Conservation (phyloP, 2,113 vertebrate species). For the Nyctibius bracteatus region DNA sequence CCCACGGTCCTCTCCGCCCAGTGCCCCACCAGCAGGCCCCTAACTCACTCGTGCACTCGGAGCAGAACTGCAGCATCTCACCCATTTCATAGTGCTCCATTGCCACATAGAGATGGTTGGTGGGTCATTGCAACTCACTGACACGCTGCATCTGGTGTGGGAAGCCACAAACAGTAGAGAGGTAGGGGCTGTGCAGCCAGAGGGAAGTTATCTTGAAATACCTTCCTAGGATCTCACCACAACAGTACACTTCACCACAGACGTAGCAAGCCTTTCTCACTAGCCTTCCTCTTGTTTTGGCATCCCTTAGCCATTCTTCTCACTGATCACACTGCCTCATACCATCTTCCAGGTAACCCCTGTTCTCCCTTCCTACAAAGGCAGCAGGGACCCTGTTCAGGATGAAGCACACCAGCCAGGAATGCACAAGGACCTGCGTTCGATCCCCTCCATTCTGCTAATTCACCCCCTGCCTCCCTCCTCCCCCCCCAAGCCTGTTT, state of each 20-base stretch:
- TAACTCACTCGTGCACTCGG: neutral
- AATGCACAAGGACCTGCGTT: fast-evolving
- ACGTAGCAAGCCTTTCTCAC: neutral
- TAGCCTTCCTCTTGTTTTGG: neutral
- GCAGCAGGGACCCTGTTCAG: neutral
- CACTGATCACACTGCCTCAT: fast-evolving
- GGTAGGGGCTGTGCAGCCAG: neutral
- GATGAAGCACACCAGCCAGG: neutral
- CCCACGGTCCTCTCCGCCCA: neutral
- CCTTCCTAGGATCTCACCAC: neutral
- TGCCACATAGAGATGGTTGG: neutral
- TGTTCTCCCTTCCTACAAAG: fast-evolving
- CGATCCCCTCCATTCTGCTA: neutral
- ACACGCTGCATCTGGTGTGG: fast-evolving
- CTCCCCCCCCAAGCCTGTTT: neutral
- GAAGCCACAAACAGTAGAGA: fast-evolving
- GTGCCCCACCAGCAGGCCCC: neutral
- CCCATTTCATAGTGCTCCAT: fast-evolving
- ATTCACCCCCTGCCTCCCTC: neutral
- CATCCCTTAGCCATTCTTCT: neutral
- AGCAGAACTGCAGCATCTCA: neutral
- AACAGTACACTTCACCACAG: neutral
- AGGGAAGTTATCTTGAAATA: neutral
- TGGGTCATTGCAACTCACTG: neutral
- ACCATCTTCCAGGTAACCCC: neutral